These are phyloP conservation scores for Pimpla rufipes DNA, from an alignment of 2,888 invertebrate genomes.

Conservation along the genomic window DNA sequence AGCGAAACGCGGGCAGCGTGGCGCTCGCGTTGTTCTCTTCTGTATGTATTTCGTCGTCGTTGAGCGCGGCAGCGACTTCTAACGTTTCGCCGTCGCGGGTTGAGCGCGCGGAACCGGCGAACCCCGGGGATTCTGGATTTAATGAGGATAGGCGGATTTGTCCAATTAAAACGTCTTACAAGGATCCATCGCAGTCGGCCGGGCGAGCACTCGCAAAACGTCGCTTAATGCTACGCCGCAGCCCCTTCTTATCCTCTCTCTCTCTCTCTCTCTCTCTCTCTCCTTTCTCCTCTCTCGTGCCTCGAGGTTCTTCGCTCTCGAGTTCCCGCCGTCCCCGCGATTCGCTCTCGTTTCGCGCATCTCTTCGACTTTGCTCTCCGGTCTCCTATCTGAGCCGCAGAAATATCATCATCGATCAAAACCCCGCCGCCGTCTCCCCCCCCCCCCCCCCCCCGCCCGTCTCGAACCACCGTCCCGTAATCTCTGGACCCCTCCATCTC, in stretches of 20 bases:
- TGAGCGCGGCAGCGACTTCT: background rate
- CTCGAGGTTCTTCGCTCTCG: slow-evolving; percentile 31
- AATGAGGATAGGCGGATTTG: slow-evolving; percentile 86
- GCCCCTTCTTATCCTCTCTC: slow-evolving; percentile 74
- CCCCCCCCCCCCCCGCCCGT: too few relatives aligned
- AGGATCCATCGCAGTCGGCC: slow-evolving; percentile 82
- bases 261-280: slow-evolving; percentile 41
- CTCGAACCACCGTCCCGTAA: background rate
- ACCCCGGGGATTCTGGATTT: slow-evolving; percentile 78
- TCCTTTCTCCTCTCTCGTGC: slow-evolving; percentile 19
- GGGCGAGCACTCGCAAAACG: slow-evolving; percentile 68
- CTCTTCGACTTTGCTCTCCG: background rate
- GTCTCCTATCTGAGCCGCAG: background rate
- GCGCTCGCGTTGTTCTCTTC: slow-evolving; percentile 28
- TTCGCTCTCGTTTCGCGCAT: slow-evolving; percentile 34
- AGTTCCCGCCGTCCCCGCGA: too few relatives aligned
- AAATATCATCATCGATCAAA: slow-evolving; percentile 52
- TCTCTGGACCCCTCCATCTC: background rate
- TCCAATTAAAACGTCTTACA: slow-evolving; percentile 86
- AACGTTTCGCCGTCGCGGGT: slow-evolving; percentile 5
- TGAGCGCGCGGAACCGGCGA: slow-evolving; percentile 57
- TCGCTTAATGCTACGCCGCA: slow-evolving; percentile 62
- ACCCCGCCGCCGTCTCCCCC: background rate
- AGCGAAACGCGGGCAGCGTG: slow-evolving; percentile 42
- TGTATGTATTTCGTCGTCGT: background rate